Percentiles rank a stretch among this genome's conserved stretches.
Conservation (phyloP, 2,888 invertebrate genomes). For the Drosophila monieri region DNA sequence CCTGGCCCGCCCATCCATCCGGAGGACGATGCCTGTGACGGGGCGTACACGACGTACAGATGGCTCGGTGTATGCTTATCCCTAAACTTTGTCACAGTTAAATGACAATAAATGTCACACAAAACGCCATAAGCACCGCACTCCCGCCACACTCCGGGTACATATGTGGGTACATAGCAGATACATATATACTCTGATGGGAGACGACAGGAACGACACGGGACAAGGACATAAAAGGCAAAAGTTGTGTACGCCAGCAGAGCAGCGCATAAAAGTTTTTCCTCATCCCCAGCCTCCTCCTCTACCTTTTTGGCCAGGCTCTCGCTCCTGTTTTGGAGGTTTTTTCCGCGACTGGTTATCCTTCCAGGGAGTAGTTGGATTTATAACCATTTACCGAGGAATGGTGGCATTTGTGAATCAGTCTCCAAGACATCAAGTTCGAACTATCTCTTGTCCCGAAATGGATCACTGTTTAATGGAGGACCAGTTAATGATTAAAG, state of each 20-base stretch:
- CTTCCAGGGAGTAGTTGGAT: conserved; percentile 5
- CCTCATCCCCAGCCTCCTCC: conserved; percentile 40
- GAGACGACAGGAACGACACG: conserved; percentile 39
- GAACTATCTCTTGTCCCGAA: too few species aligned
- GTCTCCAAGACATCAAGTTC: too few species aligned
- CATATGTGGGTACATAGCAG: not conserved
- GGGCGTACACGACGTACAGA: conserved; percentile 3
- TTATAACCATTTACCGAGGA: not conserved
- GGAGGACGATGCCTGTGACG: conserved; percentile 11
- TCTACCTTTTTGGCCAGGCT: conserved; percentile 30
- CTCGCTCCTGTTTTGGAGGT: conserved; percentile 5
- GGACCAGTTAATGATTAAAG: too few species aligned
- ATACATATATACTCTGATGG: conserved; percentile 38
- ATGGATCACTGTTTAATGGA: too few species aligned
- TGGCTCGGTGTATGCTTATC: conserved; percentile 62
- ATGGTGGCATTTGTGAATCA: not conserved
- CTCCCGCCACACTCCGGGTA: conserved; percentile 16
- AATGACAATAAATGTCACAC: conserved; percentile 79
- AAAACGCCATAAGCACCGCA: conserved; percentile 74
- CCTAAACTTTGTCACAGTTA: conserved; percentile 79
- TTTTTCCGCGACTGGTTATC: conserved; percentile 1
- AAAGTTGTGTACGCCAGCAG: conserved; percentile 51
- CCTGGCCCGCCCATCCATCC: conserved; percentile 1
- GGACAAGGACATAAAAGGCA: conserved; percentile 70
- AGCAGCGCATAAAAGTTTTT: conserved; percentile 65